Evolutionary conservation across 2,888 invertebrate genomes (phyloP), one percentile per base, ranked within the genome.

Genomic region (Dryocosmus kuriphilus): DNA sequence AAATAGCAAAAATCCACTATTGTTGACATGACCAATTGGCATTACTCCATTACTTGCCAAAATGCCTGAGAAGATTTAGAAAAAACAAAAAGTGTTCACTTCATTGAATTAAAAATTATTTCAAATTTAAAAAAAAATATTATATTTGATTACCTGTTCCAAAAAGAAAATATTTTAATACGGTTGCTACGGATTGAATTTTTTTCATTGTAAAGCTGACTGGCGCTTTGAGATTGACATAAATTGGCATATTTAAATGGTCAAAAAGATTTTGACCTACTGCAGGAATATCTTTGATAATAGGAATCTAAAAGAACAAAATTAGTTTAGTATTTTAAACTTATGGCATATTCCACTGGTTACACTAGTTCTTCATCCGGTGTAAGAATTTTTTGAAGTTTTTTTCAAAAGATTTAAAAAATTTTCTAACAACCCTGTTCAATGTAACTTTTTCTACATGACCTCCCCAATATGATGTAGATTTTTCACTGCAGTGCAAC

Each of bases 191-290:
- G 2, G 92, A 92, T 84, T 94, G 93, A 4, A 95, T 91, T 88
- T 95, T 95, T 35, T 92, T 89, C 24, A 94, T 85, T 0, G 95
- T 95, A 61, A 95, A 89, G 86, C 94, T 95, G 76, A 94, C 91
- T 0, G 94, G 93, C 38, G 92, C 91, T 80, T 93, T 92, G 71
- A 96, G 92, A 83, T 94, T 94, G 4, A 95, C 94, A 86, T 94
- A 96, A 0, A 96, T 85, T 0, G 96, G 95, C 87, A 95, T 90
- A 89, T 95, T 95, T 88, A 97, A 92, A 87, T 97, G 97, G 86
- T 97, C 96, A 84, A 96, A 96, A 0, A 97, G 92, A 89, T 97
- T 96, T 62, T 92, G 92, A 0, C 98, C 98, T 0, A 98, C 96
- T 3, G 90, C 86, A 0, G 95, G 94, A 75, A 96, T 92, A 83